These are phyloP conservation scores for Morpho helenor DNA, from an alignment of 2,888 invertebrate genomes.

Conservation along the genomic window DNA sequence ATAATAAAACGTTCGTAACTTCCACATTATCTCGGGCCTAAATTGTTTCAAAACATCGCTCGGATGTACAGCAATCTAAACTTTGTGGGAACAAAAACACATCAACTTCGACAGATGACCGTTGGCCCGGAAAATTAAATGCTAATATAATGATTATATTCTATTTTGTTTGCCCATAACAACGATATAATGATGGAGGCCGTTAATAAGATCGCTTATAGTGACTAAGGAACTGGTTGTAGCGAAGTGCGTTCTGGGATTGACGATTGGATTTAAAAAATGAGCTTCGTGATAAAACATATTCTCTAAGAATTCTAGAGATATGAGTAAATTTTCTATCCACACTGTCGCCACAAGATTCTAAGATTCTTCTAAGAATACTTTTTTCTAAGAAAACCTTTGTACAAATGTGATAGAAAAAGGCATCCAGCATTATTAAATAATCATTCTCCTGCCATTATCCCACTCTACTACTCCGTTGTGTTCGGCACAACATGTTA, in stretches of 20 bases:
- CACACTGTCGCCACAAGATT: too few relatives aligned
- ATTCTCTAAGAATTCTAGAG: too few relatives aligned
- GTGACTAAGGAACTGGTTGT: conserved; percentile 24
- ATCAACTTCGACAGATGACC: conserved; percentile 47
- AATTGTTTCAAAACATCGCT: conserved; percentile 29
- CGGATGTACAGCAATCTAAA: conserved; percentile 29
- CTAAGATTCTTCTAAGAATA: too few relatives aligned
- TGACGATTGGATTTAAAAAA: not conserved
- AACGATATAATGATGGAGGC: conserved; percentile 49
- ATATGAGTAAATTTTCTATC: too few relatives aligned
- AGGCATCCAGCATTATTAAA: too few relatives aligned
- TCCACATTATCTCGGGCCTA: conserved; percentile 24
- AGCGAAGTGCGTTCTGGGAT: not conserved
- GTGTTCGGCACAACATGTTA: too few relatives aligned
- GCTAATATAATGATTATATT: conserved; percentile 73
- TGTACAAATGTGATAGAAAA: too few relatives aligned
- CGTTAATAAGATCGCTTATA: conserved; percentile 56
- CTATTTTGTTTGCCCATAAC: conserved; percentile 64
- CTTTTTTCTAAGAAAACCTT: too few relatives aligned
- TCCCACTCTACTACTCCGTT: too few relatives aligned
- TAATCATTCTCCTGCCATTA: too few relatives aligned
- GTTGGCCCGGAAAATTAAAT: conserved; percentile 74
- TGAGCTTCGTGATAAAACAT: too few relatives aligned
- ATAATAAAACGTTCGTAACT: conserved; percentile 20
- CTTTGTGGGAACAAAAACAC: conserved; percentile 34